These are phyloP conservation scores for Bombylius major DNA, from an alignment of 2,888 invertebrate genomes.

Conservation along the genomic window DNA sequence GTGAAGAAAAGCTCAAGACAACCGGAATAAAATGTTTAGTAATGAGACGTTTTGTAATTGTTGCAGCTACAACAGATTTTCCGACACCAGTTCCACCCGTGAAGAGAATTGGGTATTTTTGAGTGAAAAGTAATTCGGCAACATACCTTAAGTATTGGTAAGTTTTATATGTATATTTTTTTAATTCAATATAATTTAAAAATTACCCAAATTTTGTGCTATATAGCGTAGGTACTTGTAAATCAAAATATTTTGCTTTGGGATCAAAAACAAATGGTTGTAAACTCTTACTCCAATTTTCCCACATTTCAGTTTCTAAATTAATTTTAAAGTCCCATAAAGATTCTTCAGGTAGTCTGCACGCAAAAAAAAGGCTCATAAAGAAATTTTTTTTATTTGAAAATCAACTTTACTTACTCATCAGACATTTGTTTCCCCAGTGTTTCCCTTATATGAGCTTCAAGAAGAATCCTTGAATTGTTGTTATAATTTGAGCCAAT, in stretches of 20 bases:
- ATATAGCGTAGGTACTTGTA: constrained; percentile 81
- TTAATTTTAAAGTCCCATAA: constrained; percentile 71
- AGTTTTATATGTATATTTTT: too few relatives aligned
- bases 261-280: constrained; percentile 59
- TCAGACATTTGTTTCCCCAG: constrained; percentile 22
- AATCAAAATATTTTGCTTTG: constrained; percentile 70
- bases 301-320: constrained; percentile 53
- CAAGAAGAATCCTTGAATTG: constrained; percentile 52
- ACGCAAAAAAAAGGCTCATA: constrained; percentile 9
- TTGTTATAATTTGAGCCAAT: constrained; percentile 76
- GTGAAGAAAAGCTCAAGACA: constrained; percentile 80
- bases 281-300: constrained; percentile 67
- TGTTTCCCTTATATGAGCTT: constrained; percentile 52
- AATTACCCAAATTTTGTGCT: constrained; percentile 68
- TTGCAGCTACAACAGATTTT: constrained; percentile 74
- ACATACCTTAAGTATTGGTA: constrained; percentile 23
- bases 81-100: constrained; percentile 90
- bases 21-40: constrained; percentile 56
- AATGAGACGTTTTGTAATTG: constrained; percentile 51
- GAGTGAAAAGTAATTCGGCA: constrained; percentile 52
- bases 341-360: constrained; percentile 54
- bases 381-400: not conserved
- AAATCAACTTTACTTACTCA: constrained; percentile 32
- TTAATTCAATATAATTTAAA: too few relatives aligned
- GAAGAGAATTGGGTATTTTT: constrained; percentile 66